Base-by-base conservation (phyloP, 1,140 invertebrate species). In the Pygmarrhopalites habei region DNA sequence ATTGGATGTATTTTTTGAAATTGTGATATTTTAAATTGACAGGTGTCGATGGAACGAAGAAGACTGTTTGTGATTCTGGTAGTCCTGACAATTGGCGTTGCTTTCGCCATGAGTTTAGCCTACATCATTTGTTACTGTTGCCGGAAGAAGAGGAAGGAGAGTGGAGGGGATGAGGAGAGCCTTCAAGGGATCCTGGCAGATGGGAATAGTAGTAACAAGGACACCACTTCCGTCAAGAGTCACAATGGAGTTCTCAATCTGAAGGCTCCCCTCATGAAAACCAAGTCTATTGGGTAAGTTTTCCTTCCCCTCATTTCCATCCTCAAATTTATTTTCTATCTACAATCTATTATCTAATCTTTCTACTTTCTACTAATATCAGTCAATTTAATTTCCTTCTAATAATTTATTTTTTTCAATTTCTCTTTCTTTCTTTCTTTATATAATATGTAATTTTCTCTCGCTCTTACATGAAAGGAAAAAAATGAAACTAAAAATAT, bases 81-180 rank as follows among this genome's bases (percentile, higher is more conserved):
- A 17, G 19, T 66, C 15, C 26, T 66, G 12, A 32, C 59, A 15
- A 60, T 70, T 43, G 39, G 29, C 26, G 58, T 58, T 17, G 58
- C 52, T 28, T 58, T 47, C 29, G 60, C 39, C 29, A 67, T 71
- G 66, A 66, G 64, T 51, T 49, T 71, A 19, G 43, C 64, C 14
- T 71, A 68, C 59, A 64, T 71, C 23, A 46, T 71, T n/a, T 71
- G 66, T 57, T 71, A 67, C 60, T 71, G 66, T 49, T 71, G 69
- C 53, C 69, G 69, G n/a, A 71, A 68, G 64, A 60, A 63, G 51
- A 46, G 66, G 57, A 71, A 71, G 39, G 53, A 67, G 35, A 35
- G 58, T 15, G 69, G 60, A 12, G 66, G 61, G 23, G 69, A 71
- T 53, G 69, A 71, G 49, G 69, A 71, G 29, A 66, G 66, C 60